Conservation (phyloP, 2,113 vertebrate species). For the Pygoscelis antarcticus region DNA sequence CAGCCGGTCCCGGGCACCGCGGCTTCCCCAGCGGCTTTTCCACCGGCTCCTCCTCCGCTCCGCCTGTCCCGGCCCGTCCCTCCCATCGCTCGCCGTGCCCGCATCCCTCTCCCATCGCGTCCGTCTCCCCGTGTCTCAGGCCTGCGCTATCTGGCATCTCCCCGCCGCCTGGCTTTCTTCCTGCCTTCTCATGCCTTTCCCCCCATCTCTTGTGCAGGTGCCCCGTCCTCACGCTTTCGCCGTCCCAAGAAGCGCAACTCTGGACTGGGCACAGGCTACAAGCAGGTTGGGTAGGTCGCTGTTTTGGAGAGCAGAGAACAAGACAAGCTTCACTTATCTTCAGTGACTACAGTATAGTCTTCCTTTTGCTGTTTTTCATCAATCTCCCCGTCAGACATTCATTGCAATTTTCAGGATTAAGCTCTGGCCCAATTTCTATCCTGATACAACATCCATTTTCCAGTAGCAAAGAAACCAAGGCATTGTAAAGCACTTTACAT, state of each 20-base stretch:
- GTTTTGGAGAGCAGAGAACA: not conserved
- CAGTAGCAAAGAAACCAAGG: not conserved
- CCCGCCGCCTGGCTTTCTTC: not conserved
- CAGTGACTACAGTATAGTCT: accelerated
- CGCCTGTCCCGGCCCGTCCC: not conserved
- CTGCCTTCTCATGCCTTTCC: not conserved
- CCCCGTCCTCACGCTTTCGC: not conserved
- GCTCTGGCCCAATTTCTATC: not conserved
- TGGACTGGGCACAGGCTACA: not conserved
- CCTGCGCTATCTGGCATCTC: not conserved
- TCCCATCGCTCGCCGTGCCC: not conserved
- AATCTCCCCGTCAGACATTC: not conserved
- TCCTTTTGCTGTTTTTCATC: not conserved
- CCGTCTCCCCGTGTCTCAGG: not conserved
- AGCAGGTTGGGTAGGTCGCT: not conserved
- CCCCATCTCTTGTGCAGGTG: not conserved
- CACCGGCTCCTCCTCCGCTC: not conserved
- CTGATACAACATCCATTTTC: not conserved
- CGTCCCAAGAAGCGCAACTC: not conserved
- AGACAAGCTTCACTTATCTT: not conserved
- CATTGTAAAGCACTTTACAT: not conserved
- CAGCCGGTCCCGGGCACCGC: not conserved
- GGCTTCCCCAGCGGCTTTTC: not conserved
- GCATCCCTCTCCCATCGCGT: not conserved
- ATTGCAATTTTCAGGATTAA: not conserved